Evolutionary conservation across 1,140 invertebrate species (phyloP), one percentile per base, ranked within the genome.

Genomic region (Drosophila cardini): DNA sequence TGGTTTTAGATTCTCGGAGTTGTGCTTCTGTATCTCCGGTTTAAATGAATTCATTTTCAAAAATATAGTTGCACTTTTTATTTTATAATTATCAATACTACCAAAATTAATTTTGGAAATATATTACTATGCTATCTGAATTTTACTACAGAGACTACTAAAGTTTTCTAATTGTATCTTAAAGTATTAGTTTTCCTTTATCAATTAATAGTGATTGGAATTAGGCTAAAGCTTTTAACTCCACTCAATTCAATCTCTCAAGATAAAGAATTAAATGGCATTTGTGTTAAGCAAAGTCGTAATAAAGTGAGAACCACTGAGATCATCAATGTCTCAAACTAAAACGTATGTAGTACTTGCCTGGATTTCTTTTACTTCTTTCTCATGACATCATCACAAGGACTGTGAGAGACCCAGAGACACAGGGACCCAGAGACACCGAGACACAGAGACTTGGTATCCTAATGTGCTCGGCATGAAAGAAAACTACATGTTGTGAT

Each of bases 301-400:
- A 72, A 46, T 52, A 76, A 56, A 61, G 50, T 42, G 48, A 56
- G 58, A 15, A 55, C 46, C 42, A 65, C 84, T 87, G 81, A 87
- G 83, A 87, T 87, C 83, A 87, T 89, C 83, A 43, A 62, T 74
- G 65, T 63, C 72, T 74, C 36, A 43, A 26, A 50, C 67, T 40
- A 56, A 63, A 70, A 50, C 67, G 58, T 42, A 50, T 58, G 57
- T 56, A 78, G 57, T 56, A 78, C 65, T 75, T 69, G 34, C 53
- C 61, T 60, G 45, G 55, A 64, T 75, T 71, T 72, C 34, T 43
- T 60, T 76, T 57, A 67, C 76, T 82, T 76, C 45, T 30, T 55
- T 43, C 60, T 63, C 48, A 77, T 87, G 80, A 87, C 84, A 83
- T 87, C 83, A 86, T 80, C 76, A 21, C 34, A 26, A 32, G n/a